These are phyloP conservation scores for Myotis findleyi DNA, from an alignment of 2,797 vertebrate genomes.

Conservation along the genomic window DNA sequence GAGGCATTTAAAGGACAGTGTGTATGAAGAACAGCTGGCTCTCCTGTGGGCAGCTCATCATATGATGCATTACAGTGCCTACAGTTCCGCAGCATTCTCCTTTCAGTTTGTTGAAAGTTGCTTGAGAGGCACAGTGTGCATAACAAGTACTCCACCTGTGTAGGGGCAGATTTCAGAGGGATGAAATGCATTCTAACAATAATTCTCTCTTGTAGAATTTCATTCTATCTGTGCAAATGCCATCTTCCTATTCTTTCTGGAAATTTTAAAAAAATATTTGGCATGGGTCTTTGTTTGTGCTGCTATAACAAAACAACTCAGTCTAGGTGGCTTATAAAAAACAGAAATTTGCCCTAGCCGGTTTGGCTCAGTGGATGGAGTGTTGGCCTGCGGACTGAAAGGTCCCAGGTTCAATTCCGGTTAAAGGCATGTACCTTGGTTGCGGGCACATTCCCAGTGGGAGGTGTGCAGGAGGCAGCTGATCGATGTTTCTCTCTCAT, in stretches of 20 bases:
- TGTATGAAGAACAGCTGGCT: neutral
- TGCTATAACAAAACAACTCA: neutral
- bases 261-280: neutral
- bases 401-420: too few relatives aligned
- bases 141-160: neutral
- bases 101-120: neutral
- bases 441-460: too few relatives aligned
- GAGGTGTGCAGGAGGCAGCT: too few relatives aligned
- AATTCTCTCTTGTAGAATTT: neutral
- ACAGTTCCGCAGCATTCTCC: neutral
- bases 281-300: neutral
- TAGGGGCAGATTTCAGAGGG: neutral
- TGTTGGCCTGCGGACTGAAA: too few relatives aligned
- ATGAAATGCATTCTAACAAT: neutral
- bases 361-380: too few relatives aligned
- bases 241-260: slow-evolving; percentile 16
- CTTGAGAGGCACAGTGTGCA: neutral
- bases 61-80: neutral
- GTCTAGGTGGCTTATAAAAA: neutral
- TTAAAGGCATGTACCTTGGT: too few relatives aligned
- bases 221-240: neutral
- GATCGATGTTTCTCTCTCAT: too few relatives aligned
- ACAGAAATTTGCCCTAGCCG: too few relatives aligned
- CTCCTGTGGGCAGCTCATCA: neutral
- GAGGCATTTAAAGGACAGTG: neutral